phyloP scores from a whole-genome alignment of 2,888 invertebrate genomes.

The Margaritifera margaritifera region DNA sequence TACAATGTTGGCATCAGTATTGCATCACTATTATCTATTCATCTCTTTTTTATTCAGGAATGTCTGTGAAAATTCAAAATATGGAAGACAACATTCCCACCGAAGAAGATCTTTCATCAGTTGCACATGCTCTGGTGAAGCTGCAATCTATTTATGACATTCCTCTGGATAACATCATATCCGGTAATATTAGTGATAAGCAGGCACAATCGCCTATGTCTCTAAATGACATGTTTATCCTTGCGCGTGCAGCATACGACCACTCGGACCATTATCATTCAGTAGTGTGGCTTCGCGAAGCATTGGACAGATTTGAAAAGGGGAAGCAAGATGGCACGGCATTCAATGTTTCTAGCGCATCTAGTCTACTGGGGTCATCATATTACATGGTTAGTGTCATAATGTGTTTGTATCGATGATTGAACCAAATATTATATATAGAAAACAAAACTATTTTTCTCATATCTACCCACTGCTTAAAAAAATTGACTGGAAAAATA shows the following conservation, averaged over 20 bases:
- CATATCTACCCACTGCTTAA: no score
- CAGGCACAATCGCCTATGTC: conserved; percentile 29
- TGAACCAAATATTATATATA: no score
- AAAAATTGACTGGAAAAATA: no score
- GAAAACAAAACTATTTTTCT: no score
- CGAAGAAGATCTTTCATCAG: conserved; percentile 20
- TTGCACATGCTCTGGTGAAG: conserved; percentile 27
- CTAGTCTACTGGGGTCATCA: conserved; percentile 37
- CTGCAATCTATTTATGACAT: conserved; percentile 35
- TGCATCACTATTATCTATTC: no score
- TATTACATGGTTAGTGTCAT: conserved; percentile 38
- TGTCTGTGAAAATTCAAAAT: conserved; percentile 37
- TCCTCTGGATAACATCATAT: conserved; percentile 24
- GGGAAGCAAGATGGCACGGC: conserved; percentile 2
- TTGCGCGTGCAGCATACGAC: conserved; percentile 37
- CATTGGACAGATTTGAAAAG: conserved; percentile 15
- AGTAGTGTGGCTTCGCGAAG: conserved; percentile 29
- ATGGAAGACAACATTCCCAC: conserved; percentile 46
- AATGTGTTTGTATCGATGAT: background rate
- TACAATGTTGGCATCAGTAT: no score
- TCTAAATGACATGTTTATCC: conserved; percentile 41
- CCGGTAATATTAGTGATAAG: conserved; percentile 26
- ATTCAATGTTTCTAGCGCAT: conserved; percentile 18
- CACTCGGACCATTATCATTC: conserved; percentile 21
- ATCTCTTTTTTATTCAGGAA: conserved; percentile 9